Evolutionary conservation across 1,140 invertebrate species (phyloP).

Genomic region (Orussus abietinus): DNA sequence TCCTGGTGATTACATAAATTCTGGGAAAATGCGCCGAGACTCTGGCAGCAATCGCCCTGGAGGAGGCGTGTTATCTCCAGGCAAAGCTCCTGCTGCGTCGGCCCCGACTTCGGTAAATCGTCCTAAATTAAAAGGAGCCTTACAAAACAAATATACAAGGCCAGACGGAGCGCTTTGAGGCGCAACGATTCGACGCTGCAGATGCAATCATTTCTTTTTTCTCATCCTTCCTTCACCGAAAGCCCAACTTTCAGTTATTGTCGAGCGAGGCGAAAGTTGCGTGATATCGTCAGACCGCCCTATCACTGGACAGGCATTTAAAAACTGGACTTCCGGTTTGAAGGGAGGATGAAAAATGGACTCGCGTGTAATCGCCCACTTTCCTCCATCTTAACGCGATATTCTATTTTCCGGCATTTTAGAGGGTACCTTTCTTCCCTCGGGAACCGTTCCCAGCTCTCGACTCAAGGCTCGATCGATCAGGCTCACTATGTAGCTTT

Average conservation of each 20-base stretch:
- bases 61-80: conserved; percentile 21
- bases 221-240: no score
- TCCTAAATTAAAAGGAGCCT: conserved; percentile 11
- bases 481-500: conserved; percentile 46
- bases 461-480: conserved; percentile 46
- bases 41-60: conserved; percentile 18
- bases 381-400: no score
- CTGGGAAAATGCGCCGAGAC: conserved; percentile 11
- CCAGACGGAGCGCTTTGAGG: conserved; percentile 5
- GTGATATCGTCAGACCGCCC: background rate
- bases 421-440: conserved; percentile 17
- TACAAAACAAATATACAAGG: background rate
- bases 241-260: no score
- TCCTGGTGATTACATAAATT: conserved; percentile 14
- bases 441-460: conserved; percentile 33
- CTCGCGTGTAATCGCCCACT: no score
- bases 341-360: no score
- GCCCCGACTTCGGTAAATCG: conserved; percentile 4
- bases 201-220: background rate
- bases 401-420: no score
- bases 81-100: conserved; percentile 13
- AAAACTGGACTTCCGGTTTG: no score
- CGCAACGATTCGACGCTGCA: background rate
- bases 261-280: background rate
- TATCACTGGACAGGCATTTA: background rate